Conservation (phyloP, 2,888 invertebrate genomes). For the Galerucella calmariensis region DNA sequence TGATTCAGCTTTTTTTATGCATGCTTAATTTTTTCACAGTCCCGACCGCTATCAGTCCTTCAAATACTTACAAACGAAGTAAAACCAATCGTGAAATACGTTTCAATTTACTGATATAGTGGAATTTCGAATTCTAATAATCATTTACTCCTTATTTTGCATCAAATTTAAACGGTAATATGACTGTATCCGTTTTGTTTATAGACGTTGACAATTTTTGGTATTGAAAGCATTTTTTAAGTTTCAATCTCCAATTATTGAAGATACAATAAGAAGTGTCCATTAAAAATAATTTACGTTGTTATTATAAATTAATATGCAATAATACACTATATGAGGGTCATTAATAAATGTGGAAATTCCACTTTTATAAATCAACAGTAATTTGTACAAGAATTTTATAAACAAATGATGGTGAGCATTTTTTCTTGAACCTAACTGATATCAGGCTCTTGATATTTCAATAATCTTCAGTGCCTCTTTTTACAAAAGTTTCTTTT, state of each 20-base stretch:
- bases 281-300: background rate
- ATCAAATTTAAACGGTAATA: too few species aligned
- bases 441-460: too few species aligned
- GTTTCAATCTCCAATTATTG: too few species aligned
- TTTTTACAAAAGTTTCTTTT: constrained; percentile 32
- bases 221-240: too few species aligned
- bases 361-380: background rate
- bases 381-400: background rate
- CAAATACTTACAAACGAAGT: background rate
- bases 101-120: too few species aligned
- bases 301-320: background rate
- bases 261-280: background rate
- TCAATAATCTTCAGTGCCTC: too few species aligned
- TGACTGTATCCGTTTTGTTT: too few species aligned
- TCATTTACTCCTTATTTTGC: too few species aligned
- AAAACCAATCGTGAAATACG: background rate
- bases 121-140: too few species aligned
- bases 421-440: too few species aligned
- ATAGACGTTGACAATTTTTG: too few species aligned
- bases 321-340: background rate
- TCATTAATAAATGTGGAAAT: background rate
- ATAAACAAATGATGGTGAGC: background rate
- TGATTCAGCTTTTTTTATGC: background rate
- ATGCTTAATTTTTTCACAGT: background rate
- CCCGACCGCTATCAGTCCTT: background rate